Conservation (phyloP, 2,888 invertebrate species). For the Lasioglossum zephyrum region DNA sequence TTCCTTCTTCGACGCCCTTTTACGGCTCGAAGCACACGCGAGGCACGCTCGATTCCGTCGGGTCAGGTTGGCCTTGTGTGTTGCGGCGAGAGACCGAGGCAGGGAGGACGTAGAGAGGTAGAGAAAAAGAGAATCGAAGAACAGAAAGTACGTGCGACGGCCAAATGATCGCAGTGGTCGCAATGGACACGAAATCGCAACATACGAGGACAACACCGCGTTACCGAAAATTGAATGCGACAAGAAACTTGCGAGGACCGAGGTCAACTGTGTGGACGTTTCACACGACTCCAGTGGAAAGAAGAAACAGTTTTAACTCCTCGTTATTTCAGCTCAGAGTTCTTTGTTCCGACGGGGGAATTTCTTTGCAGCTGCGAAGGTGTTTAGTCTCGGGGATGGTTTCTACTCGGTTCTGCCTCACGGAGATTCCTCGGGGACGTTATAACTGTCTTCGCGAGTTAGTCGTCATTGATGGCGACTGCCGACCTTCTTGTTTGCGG, state of each 20-base stretch:
- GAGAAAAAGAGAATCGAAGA: conserved; percentile 39
- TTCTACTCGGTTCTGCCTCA: background rate
- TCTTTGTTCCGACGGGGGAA: conserved; percentile 3
- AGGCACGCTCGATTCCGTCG: conserved; percentile 56
- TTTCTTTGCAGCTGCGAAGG: conserved; percentile 18
- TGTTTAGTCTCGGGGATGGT: conserved; percentile 21
- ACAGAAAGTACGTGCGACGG: conserved; percentile 54
- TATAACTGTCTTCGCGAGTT: background rate
- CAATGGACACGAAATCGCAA: conserved; percentile 35
- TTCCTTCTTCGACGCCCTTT: background rate
- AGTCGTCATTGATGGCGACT: background rate
- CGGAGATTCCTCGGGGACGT: background rate
- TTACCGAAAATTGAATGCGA: conserved; percentile 21
- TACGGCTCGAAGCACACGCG: conserved; percentile 45
- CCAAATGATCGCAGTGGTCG: conserved; percentile 38
- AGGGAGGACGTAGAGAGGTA: background rate
- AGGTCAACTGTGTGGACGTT: background rate
- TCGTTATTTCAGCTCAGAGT: conserved; percentile 21
- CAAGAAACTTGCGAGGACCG: background rate
- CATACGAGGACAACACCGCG: conserved; percentile 15
- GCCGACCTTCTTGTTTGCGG: background rate
- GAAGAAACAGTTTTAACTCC: conserved; percentile 12
- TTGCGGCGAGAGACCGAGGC: background rate
- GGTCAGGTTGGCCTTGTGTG: conserved; percentile 23
- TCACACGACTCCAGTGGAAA: background rate